Evolutionary conservation across 1,140 invertebrate genomes (phyloP), one percentile per base, ranked within the genome.

Genomic region (Theocolax elegans): DNA sequence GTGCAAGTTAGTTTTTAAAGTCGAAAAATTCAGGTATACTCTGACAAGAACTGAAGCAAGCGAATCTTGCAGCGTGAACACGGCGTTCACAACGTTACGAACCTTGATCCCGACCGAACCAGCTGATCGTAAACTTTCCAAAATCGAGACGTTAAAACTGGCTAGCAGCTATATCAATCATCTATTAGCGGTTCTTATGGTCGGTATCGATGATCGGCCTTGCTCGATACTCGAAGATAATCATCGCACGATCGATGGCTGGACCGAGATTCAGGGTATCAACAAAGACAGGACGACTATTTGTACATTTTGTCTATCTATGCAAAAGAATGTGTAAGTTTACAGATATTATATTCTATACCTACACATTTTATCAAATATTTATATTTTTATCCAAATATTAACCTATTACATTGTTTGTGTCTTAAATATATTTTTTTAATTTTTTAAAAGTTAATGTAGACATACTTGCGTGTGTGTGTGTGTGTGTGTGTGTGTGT

Each of bases 121-220:
- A 1, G 90, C 91, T 0, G 92, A 98, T 80, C 87, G 95, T 59
- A 97, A 97, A 84, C 88, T 98, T 53, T 97, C 95, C 49, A 98
- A 98, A 89, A 97, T 98, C 67, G 96, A 98, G 88, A 97, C 95
- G 19, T 86, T 98, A 8, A 89, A 95, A 58, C 87, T 98, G 54
- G 96, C 96, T 6, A 92, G 93, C 67, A 95, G 94, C 81, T 98
- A 98, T 81, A 98, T 98, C 67, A 91, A 90, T 42, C 96, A 98
- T 82, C 88, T 98, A 48, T 91, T 90, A 38, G 91, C 92, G 53
- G 88, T 92, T 73, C 84, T 94, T 7, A 83, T 90, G 29, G 89
- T 88, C 65, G 91, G 91, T 89, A 72, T 71, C 13, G 73, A 75
- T 51, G 76, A 81, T 75, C 77, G 80, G 63, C 81, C 82, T 4